Percentiles rank a stretch among this genome's conserved stretches.
Evolutionary conservation across 2,113 vertebrate species (phyloP).

Genomic region (Smithornis capensis): DNA sequence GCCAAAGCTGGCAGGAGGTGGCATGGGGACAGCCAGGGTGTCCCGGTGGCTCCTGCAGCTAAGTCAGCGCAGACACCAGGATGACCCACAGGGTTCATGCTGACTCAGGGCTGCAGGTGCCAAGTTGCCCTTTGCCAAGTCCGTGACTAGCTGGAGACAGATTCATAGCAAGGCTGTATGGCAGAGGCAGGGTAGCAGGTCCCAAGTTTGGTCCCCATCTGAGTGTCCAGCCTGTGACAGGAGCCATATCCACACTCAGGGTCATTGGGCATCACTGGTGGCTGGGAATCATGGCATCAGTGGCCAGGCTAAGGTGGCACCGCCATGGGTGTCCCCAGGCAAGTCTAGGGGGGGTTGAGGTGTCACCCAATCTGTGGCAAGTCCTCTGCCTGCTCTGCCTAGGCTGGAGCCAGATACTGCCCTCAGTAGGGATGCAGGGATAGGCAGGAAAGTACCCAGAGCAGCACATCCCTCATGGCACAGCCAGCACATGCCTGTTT

Average conservation of each 20-base stretch:
- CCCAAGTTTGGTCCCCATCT: background rate
- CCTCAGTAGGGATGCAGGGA: background rate
- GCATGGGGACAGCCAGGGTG: background rate
- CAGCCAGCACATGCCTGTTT: accelerated
- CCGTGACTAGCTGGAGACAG: background rate
- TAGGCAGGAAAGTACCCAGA: background rate
- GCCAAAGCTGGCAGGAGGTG: background rate
- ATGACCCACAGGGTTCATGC: background rate
- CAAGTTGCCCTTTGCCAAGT: slow-evolving; percentile 30
- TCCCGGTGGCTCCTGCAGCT: background rate
- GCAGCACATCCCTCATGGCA: accelerated
- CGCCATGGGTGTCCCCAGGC: accelerated
- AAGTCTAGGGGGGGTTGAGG: too few relatives aligned
- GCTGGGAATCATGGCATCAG: accelerated
- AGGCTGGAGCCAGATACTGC: accelerated
- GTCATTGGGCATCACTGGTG: accelerated
- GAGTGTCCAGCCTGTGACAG: background rate
- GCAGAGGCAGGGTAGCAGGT: background rate
- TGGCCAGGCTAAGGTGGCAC: accelerated
- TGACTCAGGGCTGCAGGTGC: background rate
- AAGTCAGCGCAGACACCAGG: background rate
- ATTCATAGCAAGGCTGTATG: background rate
- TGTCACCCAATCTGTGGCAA: background rate
- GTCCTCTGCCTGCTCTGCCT: background rate
- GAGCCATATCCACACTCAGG: accelerated